Base-by-base conservation (phyloP, 2,113 vertebrate genomes). In the Bettongia penicillata region DNA sequence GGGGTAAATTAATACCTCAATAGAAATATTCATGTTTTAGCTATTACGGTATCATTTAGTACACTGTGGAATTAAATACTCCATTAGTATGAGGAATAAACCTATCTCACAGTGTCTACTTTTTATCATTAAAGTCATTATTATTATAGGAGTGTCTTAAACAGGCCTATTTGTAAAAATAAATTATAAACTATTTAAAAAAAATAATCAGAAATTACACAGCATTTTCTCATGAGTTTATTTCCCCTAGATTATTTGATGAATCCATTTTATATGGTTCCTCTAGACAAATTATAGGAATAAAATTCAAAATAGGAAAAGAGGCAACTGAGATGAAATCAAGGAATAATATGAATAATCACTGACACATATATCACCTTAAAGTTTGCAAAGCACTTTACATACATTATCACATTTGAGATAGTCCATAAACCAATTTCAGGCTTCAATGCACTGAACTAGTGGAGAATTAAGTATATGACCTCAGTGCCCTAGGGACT, bases 331-430 rank as follows among this genome's bases (percentile, higher is more conserved):
- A 84, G 68, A 84, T 19, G 7, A 84, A 84, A 84, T 84, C 68
- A 84, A 84, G 16, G 68, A 84, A 84, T 84, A 43, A 84, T 84
- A 84, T 84, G 68, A 84, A 84, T 84, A 84, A 84, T 84, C 68
- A 84, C n/a, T 43, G 68, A 84, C 37, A 84, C n/a, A 84, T 84
- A 84, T 84, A 84, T 84, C 37, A 84, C 68, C 43, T 84, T 43
- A 84, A 84, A 84, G 37, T 23, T 84, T 7, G n/a, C n/a, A 84
- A 84, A 84, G n/a, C n/a, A 84, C 68, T 84, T 84, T 84, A 84
- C 68, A 84, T 84, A 84, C n/a, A 84, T 84, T 84, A 84, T 84
- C 68, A 84, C 68, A 84, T 43, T 84, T 84, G 68, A 84, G 68
- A 84, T 84, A 84, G 68, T 43, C n/a, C n/a, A 84, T 84, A 84